These are phyloP conservation scores for Vombatus ursinus DNA, from an alignment of 2,113 vertebrate genomes.

Conservation along the genomic window DNA sequence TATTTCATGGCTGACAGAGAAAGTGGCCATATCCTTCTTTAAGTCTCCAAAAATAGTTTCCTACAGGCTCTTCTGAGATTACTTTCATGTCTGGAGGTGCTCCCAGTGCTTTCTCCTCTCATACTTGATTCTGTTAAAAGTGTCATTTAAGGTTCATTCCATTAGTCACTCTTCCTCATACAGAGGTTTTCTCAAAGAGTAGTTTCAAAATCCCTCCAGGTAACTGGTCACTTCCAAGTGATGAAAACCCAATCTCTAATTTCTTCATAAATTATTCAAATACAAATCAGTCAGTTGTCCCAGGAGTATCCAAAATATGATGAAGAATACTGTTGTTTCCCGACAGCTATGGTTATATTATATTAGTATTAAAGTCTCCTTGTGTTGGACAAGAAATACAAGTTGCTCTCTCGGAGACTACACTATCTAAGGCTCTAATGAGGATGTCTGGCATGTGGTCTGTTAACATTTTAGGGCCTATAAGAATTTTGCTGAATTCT, in stretches of 20 bases:
- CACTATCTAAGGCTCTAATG: constrained; percentile 86
- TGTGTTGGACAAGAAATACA: constrained; percentile 86
- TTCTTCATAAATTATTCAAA: neutral
- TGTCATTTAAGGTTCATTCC: neutral
- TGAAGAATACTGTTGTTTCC: neutral
- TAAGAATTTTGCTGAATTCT: constrained; percentile 91
- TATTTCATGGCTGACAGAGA: neutral
- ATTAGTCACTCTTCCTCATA: neutral
- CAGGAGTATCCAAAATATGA: constrained; percentile 11
- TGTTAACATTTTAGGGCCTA: constrained; percentile 94
- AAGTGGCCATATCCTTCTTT: neutral
- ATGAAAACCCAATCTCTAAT: neutral
- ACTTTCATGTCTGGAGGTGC: neutral
- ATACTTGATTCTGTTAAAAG: neutral
- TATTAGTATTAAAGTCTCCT: neutral
- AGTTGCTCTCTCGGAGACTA: constrained; percentile 81
- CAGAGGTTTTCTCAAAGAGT: neutral
- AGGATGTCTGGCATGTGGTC: constrained; percentile 96
- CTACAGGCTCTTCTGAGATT: rapidly evolving
- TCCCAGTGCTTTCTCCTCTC: neutral
- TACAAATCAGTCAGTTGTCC: neutral
- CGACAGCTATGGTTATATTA: neutral
- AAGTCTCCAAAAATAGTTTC: neutral
- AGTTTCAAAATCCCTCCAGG: neutral
- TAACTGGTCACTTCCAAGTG: neutral